Percentiles rank a stretch among this genome's conserved stretches.
phyloP scores from a whole-genome alignment of 2,888 invertebrate genomes.

The Drosophila kuntzei region DNA sequence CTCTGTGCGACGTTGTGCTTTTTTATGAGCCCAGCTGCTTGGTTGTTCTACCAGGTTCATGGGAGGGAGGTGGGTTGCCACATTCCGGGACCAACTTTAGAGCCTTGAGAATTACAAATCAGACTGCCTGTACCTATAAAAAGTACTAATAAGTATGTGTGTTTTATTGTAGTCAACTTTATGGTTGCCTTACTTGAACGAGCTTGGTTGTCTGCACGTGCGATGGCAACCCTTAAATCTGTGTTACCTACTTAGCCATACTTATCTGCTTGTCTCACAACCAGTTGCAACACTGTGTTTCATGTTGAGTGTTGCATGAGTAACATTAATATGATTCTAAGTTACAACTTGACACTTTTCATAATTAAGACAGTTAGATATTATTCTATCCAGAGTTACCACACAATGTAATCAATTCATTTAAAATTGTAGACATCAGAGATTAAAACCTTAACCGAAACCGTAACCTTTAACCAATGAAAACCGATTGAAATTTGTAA shows the following conservation, averaged over 20 bases:
- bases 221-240: conserved; percentile 39
- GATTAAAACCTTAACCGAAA: too few relatives aligned
- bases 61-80: conserved; percentile 1
- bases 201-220: conserved; percentile 23
- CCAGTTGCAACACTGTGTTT: conserved; percentile 5
- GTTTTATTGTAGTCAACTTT: conserved; percentile 77
- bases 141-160: conserved; percentile 77
- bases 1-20: conserved; percentile 46
- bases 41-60: conserved; percentile 29
- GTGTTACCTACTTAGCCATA: conserved; percentile 39
- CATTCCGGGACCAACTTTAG: conserved; percentile 61
- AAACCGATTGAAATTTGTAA: too few relatives aligned
- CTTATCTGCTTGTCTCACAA: conserved; percentile 27
- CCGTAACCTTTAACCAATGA: too few relatives aligned
- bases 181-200: conserved; percentile 56
- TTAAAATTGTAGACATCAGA: too few relatives aligned
- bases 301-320: background rate
- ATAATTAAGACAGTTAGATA: background rate
- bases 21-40: conserved; percentile 73
- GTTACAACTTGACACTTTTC: background rate
- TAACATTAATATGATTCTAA: background rate
- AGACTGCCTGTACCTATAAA: conserved; percentile 76
- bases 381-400: background rate
- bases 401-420: background rate
- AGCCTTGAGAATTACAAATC: conserved; percentile 80